Base-by-base conservation (phyloP, 2,797 vertebrate genomes). In the Sebastes reedi region DNA sequence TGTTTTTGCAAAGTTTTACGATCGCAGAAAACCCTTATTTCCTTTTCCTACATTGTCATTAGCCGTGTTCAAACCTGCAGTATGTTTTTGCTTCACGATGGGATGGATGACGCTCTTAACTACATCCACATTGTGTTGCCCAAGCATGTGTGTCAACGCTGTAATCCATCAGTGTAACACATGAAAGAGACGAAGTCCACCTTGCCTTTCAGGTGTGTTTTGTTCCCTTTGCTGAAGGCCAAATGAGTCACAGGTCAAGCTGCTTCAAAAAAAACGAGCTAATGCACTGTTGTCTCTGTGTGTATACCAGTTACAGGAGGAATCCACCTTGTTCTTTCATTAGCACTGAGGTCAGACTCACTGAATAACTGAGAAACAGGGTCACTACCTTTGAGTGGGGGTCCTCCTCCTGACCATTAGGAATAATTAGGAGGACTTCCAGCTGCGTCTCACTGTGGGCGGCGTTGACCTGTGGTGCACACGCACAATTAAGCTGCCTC, bases 91-190 rank as follows among this genome's bases (percentile, higher is more conserved):
- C 77, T 69, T 66, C 61, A 32, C 27, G 16, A 62, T 46, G 58
- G 50, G 61, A 67, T 62, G 61, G 42, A 79, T 83, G 78, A 72
- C 71, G 65, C 20, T 56, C 46, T 87, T 16, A 82, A 88, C 81
- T 77, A 61, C 73, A 68, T 81, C 77, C 84, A 67, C 82, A 70
- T 69, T 83, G 83, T 67, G 36, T 65, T 65, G 14, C n/a, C 58
- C 1, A 4, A 72, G 74, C 79, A 39, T 39, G 39, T 42, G 58
- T 84, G 84, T 89, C 87, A 80, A 54, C 74, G 2, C 67, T n/a
- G 77, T 90, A 77, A 91, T 90, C 82, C 68, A 72, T 91, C 85
- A 88, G 64, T 34, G 79, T 42, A 22, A 16, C 84, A 83, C 84
- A 83, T 89, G 67, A 90, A 88, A 83, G 76, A 71, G 50, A 12